Base-by-base conservation (phyloP, 2,113 vertebrate genomes). In the Plotosus lineatus region DNA sequence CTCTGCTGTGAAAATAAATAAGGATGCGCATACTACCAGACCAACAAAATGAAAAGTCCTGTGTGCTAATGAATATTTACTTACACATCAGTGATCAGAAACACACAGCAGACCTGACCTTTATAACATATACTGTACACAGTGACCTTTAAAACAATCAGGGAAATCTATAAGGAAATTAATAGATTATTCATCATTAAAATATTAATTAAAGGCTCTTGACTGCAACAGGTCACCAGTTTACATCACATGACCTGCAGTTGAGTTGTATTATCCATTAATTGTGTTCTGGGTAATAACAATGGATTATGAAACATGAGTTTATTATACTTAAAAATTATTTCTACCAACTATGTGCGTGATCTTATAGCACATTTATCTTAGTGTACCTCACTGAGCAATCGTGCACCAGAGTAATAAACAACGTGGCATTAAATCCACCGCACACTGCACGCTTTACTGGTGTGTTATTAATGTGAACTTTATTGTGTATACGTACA, bases 1-100 rank as follows among this genome's bases (percentile, higher is more conserved):
- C 73, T 26, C 56, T 48, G 38, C 50, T 60, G 38, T 84, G 77
- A 82, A 86, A 82, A 82, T 72, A 46, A 73, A 79, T 15, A 48
- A 21, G 7, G n/a, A 69, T 77, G 72, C 74, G 74, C 79, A 51
- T 73, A 44, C 40, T 31, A 58, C 74, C 66, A 78, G 55, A 44
- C 38, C 21, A 58, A 74, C 38, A 63, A 48, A n/a, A 66, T 63
- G 61, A 65, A 56, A 61, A 75, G 69, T 33, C 28, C 55, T 26
- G 75, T 65, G 44, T 26, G 10, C 77, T 65, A n/a, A 53, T 55
- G 42, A 74, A 77, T 58, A 71, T 71, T 77, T 58, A 15, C 71
- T 58, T 71, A 72, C 73, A 68, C 53, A 61, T 28, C 11, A 33
- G 8, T 12, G 60, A 12, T 42, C 33, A 23, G 46, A 14, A 76